Evolutionary conservation across 1,140 invertebrate genomes (phyloP), one percentile per base, ranked within the genome.

Genomic region (Penaeus japonicus): DNA sequence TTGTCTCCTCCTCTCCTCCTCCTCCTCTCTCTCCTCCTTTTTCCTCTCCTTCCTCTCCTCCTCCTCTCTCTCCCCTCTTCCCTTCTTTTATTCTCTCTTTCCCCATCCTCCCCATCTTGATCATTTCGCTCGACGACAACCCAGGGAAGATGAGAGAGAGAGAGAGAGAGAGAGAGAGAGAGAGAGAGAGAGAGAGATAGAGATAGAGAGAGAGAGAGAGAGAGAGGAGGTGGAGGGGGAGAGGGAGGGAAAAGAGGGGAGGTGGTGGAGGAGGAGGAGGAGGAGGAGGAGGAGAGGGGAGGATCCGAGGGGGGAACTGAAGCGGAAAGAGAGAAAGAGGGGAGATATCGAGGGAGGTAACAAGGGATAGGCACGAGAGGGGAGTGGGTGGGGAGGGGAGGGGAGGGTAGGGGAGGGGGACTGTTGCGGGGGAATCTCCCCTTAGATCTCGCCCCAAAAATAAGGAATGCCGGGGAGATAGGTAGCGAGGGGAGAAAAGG

Each of bases 61-160:
- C 59, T 55, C 30, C 80, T 81, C 79, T 81, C 79, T 81, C 79
- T 81, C 79, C 57, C 79, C 57, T 54, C 59, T 55, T 32, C 20
- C 59, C 80, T 17, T 27, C 59, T 55, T 30, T 81, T 12, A 27
- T 55, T 54, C 47, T 24, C 78, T 77, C 73, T 20, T 32, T 53
- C 53, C 22, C 78, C 39, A 24, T 53, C 35, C 78, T 4, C 20
- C 54, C 39, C 78, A n/a, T 4, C 75, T 39, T 7, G 17, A 17
- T 78, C 78, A 47, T 5, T 47, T 53, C 35, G 35, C 32, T 39
- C 22, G 20, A 57, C 20, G 20, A 59, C 35, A 59, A 27, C 20
- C 27, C 54, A 83, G 32, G 53, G 59, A 39, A 10, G 10, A 15
- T 15, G 54, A 59, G 15, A 75, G n/a, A 59, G 62, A 65, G 5